Evolutionary conservation across 2,797 vertebrate genomes (phyloP).

Genomic region (Halcyon badia): DNA sequence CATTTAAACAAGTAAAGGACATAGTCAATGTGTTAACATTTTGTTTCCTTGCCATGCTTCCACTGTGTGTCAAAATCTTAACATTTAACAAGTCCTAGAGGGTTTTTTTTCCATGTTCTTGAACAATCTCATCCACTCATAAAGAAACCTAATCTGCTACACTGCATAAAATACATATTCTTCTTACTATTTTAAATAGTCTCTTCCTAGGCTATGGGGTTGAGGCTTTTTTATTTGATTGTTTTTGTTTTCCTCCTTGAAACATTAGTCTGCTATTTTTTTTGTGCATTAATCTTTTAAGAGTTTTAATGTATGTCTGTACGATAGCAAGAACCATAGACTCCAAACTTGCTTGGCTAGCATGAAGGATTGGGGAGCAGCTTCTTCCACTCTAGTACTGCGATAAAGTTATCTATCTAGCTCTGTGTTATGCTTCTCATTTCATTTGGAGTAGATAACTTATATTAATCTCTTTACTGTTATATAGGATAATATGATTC

Average conservation of each 20-base stretch:
- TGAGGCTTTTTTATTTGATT: accelerated
- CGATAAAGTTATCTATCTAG: neutral
- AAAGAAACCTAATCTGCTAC: neutral
- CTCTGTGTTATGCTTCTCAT: neutral
- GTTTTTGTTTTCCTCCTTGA: neutral
- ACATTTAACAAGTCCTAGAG: neutral
- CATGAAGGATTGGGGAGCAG: neutral
- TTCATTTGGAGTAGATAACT: neutral
- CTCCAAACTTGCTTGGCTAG: neutral
- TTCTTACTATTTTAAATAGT: neutral
- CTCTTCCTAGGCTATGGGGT: neutral
- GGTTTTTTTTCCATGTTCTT: neutral
- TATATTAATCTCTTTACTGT: neutral
- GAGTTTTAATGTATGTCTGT: neutral
- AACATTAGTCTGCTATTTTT: neutral
- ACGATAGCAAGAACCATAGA: neutral
- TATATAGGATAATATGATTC: neutral
- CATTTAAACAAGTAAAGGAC: conserved; percentile 25
- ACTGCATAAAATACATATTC: neutral
- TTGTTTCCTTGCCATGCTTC: neutral
- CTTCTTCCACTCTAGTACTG: neutral
- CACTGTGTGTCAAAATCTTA: conserved; percentile 9
- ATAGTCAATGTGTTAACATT: conserved; percentile 1
- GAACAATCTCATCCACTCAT: neutral
- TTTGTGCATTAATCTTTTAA: neutral